Evolutionary conservation across 2,113 vertebrate species (phyloP).

Genomic region (Oceanites oceanicus): DNA sequence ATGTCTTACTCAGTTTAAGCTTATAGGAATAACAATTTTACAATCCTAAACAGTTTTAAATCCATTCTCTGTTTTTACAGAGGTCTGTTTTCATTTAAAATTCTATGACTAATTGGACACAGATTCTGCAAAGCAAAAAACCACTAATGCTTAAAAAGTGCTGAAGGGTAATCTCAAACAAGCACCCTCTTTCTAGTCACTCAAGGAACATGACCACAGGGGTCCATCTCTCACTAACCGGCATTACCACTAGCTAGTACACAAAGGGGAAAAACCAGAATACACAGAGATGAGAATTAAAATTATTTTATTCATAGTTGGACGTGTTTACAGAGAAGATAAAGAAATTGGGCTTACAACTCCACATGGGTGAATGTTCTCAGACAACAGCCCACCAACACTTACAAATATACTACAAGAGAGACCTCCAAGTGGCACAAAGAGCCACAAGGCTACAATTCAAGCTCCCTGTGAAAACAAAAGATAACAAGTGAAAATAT

Average conservation of each 20-base stretch:
- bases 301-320: not conserved
- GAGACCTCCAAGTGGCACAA: not conserved
- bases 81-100: not conserved
- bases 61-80: not conserved
- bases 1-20: not conserved
- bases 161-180: not conserved
- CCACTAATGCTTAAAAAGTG: not conserved
- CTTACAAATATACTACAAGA: not conserved
- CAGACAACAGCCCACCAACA: not conserved
- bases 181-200: not conserved
- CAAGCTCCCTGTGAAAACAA: not conserved
- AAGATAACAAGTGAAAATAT: not conserved
- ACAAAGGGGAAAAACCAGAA: not conserved
- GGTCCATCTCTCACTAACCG: not conserved
- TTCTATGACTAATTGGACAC: not conserved
- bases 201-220: not conserved
- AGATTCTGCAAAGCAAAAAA: not conserved
- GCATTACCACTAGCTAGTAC: not conserved
- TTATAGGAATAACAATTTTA: not conserved
- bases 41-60: not conserved
- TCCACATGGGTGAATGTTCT: not conserved
- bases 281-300: not conserved
- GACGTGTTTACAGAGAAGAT: not conserved
- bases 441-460: not conserved
- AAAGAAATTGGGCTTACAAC: not conserved